phyloP scores from a whole-genome alignment of 2,113 vertebrate genomes.

The Tiliqua scincoides region DNA sequence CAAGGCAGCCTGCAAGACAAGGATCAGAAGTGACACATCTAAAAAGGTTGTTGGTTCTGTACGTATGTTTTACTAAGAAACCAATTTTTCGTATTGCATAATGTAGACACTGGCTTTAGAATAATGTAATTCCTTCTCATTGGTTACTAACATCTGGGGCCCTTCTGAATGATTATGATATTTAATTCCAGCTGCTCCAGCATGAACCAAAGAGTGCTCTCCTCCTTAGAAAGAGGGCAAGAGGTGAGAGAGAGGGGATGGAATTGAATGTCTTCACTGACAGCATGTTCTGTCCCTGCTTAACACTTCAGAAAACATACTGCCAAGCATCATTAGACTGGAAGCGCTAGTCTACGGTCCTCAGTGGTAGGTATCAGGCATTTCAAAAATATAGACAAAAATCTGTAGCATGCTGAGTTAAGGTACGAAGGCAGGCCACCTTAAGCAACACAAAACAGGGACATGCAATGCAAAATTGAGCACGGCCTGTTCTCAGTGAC shows the following conservation, averaged over 20 bases:
- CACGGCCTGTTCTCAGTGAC: not conserved
- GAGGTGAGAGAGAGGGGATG: not conserved
- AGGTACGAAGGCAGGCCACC: not conserved
- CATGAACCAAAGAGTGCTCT: not conserved
- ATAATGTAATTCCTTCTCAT: conserved; percentile 6
- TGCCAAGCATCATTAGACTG: not conserved
- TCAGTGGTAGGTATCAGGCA: not conserved
- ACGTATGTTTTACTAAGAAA: not conserved
- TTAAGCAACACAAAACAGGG: not conserved
- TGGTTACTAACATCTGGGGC: not conserved
- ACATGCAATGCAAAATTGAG: not conserved
- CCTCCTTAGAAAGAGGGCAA: not conserved
- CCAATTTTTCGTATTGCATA: not conserved
- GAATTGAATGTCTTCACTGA: not conserved
- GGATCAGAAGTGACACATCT: not conserved
- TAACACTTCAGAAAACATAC: not conserved
- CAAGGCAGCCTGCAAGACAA: not conserved
- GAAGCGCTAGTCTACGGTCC: too few relatives aligned
- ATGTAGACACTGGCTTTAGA: not conserved
- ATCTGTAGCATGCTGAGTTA: not conserved
- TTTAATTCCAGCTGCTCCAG: not conserved
- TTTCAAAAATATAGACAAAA: not conserved
- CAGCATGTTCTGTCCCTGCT: not conserved
- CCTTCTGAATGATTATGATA: not conserved
- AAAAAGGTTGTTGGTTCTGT: not conserved